A percentile compares a stretch with the other conserved stretches of the same genome.
Conservation (phyloP, 37 sponge, comb jelly and placozoan species). For the Spongilla lacustris region DNA sequence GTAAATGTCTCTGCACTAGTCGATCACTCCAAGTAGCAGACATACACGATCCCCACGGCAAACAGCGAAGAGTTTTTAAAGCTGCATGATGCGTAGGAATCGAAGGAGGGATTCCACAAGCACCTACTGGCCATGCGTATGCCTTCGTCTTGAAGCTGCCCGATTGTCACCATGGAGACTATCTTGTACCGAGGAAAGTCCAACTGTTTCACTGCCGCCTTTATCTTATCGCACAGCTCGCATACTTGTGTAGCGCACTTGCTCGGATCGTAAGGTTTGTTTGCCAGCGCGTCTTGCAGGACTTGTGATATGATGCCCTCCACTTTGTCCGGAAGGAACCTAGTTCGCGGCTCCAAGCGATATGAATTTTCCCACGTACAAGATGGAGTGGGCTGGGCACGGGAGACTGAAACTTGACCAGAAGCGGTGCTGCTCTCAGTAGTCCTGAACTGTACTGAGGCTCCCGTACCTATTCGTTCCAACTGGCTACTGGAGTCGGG, state of each 20-base stretch:
- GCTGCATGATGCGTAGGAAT: slow-evolving; percentile 52
- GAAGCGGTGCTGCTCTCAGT: not conserved
- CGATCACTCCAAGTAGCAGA: slow-evolving; percentile 51
- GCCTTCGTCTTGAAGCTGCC: slow-evolving; percentile 28
- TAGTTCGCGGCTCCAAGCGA: slow-evolving; percentile 46
- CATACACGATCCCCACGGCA: slow-evolving; percentile 63
- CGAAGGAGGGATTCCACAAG: slow-evolving; percentile 56
- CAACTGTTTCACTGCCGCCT: slow-evolving; percentile 51
- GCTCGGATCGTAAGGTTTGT: slow-evolving; percentile 13
- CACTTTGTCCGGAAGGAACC: slow-evolving; percentile 39
- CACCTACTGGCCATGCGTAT: slow-evolving; percentile 68
- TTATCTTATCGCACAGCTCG: slow-evolving; percentile 56
- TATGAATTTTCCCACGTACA: slow-evolving; percentile 44
- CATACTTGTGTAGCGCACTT: slow-evolving; percentile 1
- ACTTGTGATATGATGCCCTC: slow-evolving; percentile 20
- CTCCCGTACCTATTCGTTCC: not conserved
- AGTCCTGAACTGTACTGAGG: not conserved
- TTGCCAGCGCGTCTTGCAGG: slow-evolving; percentile 30
- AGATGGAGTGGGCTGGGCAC: not conserved
- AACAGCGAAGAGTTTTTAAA: slow-evolving; percentile 47
- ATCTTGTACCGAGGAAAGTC: slow-evolving; percentile 61
- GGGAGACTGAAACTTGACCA: not conserved
- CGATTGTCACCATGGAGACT: slow-evolving; percentile 51
- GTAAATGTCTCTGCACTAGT: not conserved
- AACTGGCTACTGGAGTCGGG: not conserved